These are phyloP conservation scores for Zoroaster sp. DNA, from an alignment of 53 echinoderm and acorn worm species.

Conservation along the genomic window DNA sequence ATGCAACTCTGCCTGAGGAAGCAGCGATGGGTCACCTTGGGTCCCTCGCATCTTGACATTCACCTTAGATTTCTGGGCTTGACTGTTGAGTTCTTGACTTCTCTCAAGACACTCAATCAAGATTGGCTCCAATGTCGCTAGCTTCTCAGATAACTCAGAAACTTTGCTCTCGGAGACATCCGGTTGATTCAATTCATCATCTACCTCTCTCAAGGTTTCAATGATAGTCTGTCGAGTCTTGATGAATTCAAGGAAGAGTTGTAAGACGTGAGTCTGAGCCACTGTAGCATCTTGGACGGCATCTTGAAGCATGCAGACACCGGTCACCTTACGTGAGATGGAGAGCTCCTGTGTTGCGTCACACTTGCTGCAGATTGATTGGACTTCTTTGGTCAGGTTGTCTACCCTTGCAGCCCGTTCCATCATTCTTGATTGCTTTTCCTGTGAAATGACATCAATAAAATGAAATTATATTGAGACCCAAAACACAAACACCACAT, in stretches of 20 bases:
- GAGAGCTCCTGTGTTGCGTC: conserved; percentile 64
- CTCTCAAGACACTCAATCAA: conserved; percentile 57
- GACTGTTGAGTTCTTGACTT: conserved; percentile 57
- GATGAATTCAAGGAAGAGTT: conserved; percentile 59
- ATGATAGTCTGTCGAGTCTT: conserved; percentile 24
- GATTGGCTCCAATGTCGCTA: conserved; percentile 36
- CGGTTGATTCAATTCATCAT: not conserved
- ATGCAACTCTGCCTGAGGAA: conserved; percentile 9
- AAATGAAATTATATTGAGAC: not conserved
- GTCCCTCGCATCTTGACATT: conserved; percentile 10
- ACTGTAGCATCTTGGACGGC: conserved; percentile 51
- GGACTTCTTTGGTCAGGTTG: conserved; percentile 31
- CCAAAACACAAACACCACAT: not conserved
- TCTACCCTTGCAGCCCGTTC: not conserved
- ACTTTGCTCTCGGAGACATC: not conserved
- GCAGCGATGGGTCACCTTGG: not conserved
- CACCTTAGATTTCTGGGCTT: conserved; percentile 54
- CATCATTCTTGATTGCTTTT: not conserved
- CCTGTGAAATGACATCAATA: not conserved
- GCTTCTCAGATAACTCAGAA: conserved; percentile 22
- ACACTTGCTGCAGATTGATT: conserved; percentile 65
- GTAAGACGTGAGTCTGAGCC: conserved; percentile 6
- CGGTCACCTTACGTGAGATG: conserved; percentile 68
- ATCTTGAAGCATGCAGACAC: conserved; percentile 57
- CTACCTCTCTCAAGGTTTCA: conserved; percentile 16